These are phyloP conservation scores for Drosophila dives DNA, from an alignment of 2,888 invertebrate genomes.

Conservation along the genomic window DNA sequence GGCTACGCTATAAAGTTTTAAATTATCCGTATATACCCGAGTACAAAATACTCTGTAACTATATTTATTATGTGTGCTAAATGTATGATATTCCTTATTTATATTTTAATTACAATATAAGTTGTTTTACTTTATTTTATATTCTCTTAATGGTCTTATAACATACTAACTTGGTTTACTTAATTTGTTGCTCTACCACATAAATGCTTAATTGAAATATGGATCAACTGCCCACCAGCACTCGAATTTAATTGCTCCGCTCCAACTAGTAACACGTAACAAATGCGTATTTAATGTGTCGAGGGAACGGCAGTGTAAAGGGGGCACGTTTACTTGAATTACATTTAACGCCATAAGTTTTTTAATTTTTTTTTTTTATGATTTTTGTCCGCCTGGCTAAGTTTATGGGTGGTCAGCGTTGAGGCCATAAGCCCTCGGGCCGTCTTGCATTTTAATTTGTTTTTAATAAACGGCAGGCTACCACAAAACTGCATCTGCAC, in stretches of 20 bases:
- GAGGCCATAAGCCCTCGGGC: constrained; percentile 72
- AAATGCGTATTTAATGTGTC: constrained; percentile 82
- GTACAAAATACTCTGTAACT: constrained; percentile 28
- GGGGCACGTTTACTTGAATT: constrained; percentile 57
- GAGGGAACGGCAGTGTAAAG: constrained; percentile 30
- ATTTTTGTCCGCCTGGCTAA: constrained; percentile 33
- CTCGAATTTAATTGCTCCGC: constrained; percentile 24
- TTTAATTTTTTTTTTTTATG: constrained; percentile 15
- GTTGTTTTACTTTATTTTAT: neutral
- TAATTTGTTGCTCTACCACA: neutral
- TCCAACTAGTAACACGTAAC: constrained; percentile 71
- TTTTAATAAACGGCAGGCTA: constrained; percentile 70
- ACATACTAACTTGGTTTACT: neutral
- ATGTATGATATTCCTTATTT: neutral
- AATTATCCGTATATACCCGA: constrained; percentile 16
- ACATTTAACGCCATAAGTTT: constrained; percentile 71
- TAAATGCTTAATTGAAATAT: constrained; percentile 62
- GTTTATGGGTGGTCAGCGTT: constrained; percentile 77
- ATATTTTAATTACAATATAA: neutral
- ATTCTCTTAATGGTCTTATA: neutral
- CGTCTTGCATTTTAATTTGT: constrained; percentile 72
- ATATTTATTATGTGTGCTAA: neutral
- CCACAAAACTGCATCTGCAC: constrained; percentile 9
- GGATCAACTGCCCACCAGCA: constrained; percentile 57
- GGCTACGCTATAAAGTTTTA: constrained; percentile 34